phyloP scores from a whole-genome alignment of 64 coral and sea anemone species.

The Actinia equina region DNA sequence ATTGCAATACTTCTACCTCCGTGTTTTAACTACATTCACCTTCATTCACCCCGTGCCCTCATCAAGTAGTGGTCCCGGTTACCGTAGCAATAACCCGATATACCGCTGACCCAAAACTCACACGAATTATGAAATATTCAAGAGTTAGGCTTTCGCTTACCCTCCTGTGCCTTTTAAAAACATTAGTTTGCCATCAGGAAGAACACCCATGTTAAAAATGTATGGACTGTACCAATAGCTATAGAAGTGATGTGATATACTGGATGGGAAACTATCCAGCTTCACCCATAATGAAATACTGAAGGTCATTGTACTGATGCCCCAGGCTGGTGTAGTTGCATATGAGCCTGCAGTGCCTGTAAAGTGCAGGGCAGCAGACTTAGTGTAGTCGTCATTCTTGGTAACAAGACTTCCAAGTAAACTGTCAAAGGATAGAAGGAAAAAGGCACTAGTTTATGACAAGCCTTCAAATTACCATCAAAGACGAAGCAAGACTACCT shows the following conservation, averaged over 20 bases:
- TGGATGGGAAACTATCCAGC: neutral
- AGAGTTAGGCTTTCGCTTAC: too few species aligned
- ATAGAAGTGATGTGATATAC: neutral
- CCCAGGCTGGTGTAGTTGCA: neutral
- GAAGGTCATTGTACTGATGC: neutral
- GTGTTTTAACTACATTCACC: too few species aligned
- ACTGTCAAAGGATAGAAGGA: neutral
- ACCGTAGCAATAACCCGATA: too few species aligned
- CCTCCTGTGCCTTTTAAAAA: too few species aligned
- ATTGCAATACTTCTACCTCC: too few species aligned
- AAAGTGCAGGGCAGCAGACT: neutral
- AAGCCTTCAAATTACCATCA: neutral
- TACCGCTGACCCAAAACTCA: too few species aligned
- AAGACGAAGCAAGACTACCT: too few species aligned
- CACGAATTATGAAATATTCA: too few species aligned
- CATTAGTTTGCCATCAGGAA: too few species aligned
- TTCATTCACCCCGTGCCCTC: too few species aligned
- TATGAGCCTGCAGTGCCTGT: neutral
- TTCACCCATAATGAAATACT: conserved; percentile 4
- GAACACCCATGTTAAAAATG: neutral
- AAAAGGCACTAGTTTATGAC: neutral
- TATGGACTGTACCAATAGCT: neutral
- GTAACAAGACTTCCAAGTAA: neutral
- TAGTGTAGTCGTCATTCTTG: neutral
- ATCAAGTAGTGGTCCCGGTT: too few species aligned